Evolutionary conservation across 2,888 invertebrate genomes (phyloP), one percentile per base, ranked within the genome.

Genomic region (Coenonympha glycerion): DNA sequence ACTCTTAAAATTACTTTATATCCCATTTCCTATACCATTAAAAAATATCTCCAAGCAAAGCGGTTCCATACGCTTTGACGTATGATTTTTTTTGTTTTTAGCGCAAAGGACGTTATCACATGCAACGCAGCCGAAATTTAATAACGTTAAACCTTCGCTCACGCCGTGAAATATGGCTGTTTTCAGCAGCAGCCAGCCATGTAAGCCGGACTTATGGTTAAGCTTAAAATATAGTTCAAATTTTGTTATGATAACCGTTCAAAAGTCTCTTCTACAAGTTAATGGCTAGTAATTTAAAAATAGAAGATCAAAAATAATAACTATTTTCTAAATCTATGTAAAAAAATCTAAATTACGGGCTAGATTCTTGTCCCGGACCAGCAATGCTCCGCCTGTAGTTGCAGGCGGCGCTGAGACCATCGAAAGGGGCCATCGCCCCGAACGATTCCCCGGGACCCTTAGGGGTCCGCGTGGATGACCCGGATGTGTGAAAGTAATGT

Each of bases 121-220:
- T 31, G 46, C 49, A 47, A 47, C 40, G 45, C 33, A 34, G 49
- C 40, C 45, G 37, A 54, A 56, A 56, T 56, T 56, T 56, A 55
- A 56, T 56, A 56, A 52, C 49, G 36, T 33, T 52, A 55, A 54
- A 51, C 44, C 44, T 31, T 44, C 33, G 42, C 44, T 33, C 42
- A 16, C 24, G 37, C 33, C 22, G 45, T 57, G 44, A 57, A 57
- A 57, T 57, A 52, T 44, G 47, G 51, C 46, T 33, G 52, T 47
- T 47, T 47, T 42, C 37, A 34, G 47, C n/a, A 24, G 26, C 33
- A 45, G 45, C 33, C 42, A 24, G 36, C 47, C 11, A 11, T 44
- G 31, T 45, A 42, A 52, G 42, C 36, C 16, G 37, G 42, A 37
- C 52, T 52, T 52, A 41, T 16, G 30, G 36, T 52, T 47, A 51